Evolutionary conservation across 2,797 vertebrate genomes (phyloP).

Genomic region (Poeciliopsis paucimaculata): DNA sequence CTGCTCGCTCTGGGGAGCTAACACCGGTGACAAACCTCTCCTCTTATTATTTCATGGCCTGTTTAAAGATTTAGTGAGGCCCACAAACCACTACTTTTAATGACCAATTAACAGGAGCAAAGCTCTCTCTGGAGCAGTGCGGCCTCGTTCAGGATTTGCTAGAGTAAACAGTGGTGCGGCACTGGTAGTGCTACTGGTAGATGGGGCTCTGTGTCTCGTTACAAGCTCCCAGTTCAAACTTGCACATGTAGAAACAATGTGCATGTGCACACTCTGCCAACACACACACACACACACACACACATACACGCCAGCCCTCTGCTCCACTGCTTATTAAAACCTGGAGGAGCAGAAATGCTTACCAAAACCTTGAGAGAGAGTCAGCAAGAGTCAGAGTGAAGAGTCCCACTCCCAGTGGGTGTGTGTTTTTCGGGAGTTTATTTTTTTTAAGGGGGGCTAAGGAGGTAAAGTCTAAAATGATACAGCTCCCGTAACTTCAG

Average conservation of each 20-base stretch:
- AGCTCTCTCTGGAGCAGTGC: conserved; percentile 69
- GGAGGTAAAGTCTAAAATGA: conserved; percentile 64
- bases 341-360: conserved; percentile 72
- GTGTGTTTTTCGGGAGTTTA: conserved; percentile 16
- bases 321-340: conserved; percentile 80
- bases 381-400: conserved; percentile 71
- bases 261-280: conserved; percentile 40
- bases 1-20: conserved; percentile 70
- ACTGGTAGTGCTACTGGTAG: conserved; percentile 43
- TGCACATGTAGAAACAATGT: conserved; percentile 54
- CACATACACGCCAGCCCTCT: conserved; percentile 48
- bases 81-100: conserved; percentile 84
- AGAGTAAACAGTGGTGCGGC: conserved; percentile 77
- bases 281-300: conserved; percentile 28
- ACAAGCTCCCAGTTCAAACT: conserved; percentile 65
- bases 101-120: conserved; percentile 86
- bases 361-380: conserved; percentile 78
- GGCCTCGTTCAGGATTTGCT: conserved; percentile 77
- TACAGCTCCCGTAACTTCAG: conserved; percentile 62
- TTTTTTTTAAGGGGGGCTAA: not conserved
- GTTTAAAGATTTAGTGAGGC: conserved; percentile 86
- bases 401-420: conserved; percentile 72
- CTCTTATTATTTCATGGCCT: conserved; percentile 83
- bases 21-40: conserved; percentile 75
- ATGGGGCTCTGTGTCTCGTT: conserved; percentile 68